Base-by-base conservation (phyloP, 2,113 vertebrate species). In the Otis tarda region DNA sequence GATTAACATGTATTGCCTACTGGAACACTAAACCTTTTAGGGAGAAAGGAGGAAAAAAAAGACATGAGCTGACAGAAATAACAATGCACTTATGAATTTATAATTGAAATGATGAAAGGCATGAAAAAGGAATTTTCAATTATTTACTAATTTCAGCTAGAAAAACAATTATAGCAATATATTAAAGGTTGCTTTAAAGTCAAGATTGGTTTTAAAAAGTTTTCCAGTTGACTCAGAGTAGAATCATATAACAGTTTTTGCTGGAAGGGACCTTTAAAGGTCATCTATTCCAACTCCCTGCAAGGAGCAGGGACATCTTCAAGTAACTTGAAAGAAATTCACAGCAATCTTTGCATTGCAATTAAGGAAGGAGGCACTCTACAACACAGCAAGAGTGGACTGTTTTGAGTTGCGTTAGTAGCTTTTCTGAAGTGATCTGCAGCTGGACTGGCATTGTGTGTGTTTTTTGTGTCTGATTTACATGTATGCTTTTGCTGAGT, bases 91-190 rank as follows among this genome's bases (percentile, higher is more conserved):
- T 96, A 43, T 52, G 87, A 94, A 96, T 93, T 96, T 85, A 33
- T 96, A 95, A 96, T 28, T 84, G 28, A 73, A 96, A 69, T 63
- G 8, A 81, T 73, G 67, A 94, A 96, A 95, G 63, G 33, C 20
- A 80, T 81, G 7, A 75, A 55, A 91, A 91, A 56, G 18, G 24
- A 83, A 79, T 95, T 90, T 85, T 55, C 30, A 96, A 94, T 97
- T 96, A 96, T 95, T 97, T 97, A 82, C 28, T 94, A 95, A 10
- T 95, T 95, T 95, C 73, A 93, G 37, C 57, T 87, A 87, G 64
- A 75, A 91, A 80, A 77, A 96, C 87, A 95, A 95, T 95, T 94
- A 86, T 9, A 91, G 59, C 21, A 77, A 63, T 90, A 93, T 84
- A 79, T 33, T 93, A 70, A 70, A 92, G 31, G 63, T 75, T 91